Base-by-base conservation (phyloP, 2,888 invertebrate species). In the Eupithecia inturbata region DNA sequence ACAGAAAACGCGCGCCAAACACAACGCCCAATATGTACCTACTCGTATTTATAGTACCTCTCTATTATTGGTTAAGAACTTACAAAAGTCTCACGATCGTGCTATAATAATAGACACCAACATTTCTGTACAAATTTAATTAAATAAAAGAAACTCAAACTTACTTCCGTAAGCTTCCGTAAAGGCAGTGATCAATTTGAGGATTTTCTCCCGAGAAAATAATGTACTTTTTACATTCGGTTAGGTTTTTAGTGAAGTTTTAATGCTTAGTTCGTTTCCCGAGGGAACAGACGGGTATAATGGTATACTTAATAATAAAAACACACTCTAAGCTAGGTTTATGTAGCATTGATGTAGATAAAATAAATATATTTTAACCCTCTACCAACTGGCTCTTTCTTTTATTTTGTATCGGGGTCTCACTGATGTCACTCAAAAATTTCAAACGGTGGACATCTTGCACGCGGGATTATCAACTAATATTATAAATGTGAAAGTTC, bases 171-270 rank as follows among this genome's bases (percentile, higher is more conserved):
- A 66, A 66, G 66, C 66, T 26, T 41, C 66, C 39, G 66, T 22
- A 64, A 57, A 53, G 60, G 45, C 74, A 69, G 74, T 74, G 74
- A 74, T 74, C 71, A 72, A 74, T 74, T 69, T 60, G 68, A 68
- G 68, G 71, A 71, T 74, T 74, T 74, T 39, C 67, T 67, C 64
- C 49, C 33, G 10, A 60, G 33, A 69, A 66, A 69, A 69, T 67
- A 74, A 69, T 67, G 74, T 69, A 26, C 66, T 71, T 74, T 69
- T 74, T 71, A 69, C 62, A 69, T 67, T 71, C 45, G 67, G 60
- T 67, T 19, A 67, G 62, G 68, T 62, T 74, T 74, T 74, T 74
- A 66, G 60, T 39, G 33, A 68, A 74, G 69, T 74, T 74, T 74
- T 74, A 66, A 71, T 74, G 6, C 41, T 68, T 22, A 45, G 31